A percentile compares a stretch with the other conserved stretches of the same genome.
Conservation (phyloP, 2,888 invertebrate species). For the Elegia similella region DNA sequence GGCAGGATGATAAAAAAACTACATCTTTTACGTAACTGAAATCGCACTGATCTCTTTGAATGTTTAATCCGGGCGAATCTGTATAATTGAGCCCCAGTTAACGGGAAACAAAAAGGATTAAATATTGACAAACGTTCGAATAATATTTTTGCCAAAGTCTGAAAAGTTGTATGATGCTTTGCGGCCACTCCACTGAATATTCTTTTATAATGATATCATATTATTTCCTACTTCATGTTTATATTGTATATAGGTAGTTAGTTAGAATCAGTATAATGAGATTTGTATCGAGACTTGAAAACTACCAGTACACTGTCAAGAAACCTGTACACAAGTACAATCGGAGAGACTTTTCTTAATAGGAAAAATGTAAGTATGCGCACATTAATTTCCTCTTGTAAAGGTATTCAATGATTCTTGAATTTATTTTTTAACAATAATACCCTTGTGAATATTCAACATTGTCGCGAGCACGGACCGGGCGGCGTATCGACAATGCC, state of each 20-base stretch:
- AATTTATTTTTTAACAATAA: neutral
- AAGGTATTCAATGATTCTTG: neutral
- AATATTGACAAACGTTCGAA: neutral
- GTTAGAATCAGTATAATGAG: no score
- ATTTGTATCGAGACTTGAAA: no score
- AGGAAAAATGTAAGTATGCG: no score
- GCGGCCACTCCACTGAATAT: no score
- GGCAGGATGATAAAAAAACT: no score
- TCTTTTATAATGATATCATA: no score
- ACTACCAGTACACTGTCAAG: no score
- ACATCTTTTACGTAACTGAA: neutral
- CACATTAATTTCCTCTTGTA: neutral
- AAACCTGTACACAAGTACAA: no score
- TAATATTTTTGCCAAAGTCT: neutral
- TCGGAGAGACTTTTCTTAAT: no score
- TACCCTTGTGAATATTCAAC: conserved; percentile 9
- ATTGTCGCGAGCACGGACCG: conserved; percentile 30
- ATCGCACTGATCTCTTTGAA: conserved; percentile 7
- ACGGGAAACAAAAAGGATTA: conserved; percentile 14
- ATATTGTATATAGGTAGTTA: no score
- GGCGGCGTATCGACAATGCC: conserved; percentile 45
- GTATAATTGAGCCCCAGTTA: conserved; percentile 11
- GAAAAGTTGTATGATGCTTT: neutral
- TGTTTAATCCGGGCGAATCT: conserved; percentile 2
- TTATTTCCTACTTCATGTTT: no score